phyloP scores from a whole-genome alignment of 1,140 invertebrate genomes.

The Antheraea mylitta region DNA sequence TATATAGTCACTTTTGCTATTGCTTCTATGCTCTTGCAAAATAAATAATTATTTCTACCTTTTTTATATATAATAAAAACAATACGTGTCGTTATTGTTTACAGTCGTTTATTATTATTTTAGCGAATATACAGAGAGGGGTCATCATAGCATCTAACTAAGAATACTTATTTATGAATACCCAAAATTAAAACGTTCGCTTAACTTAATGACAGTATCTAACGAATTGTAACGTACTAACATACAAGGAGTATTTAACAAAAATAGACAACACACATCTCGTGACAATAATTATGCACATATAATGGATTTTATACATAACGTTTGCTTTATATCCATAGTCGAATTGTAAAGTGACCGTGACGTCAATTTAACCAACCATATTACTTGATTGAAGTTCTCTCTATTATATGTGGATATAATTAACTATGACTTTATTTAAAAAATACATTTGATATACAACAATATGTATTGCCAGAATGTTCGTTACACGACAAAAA shows the following conservation, averaged over 20 bases:
- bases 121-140: background rate
- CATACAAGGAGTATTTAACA: background rate
- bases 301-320: conserved; percentile 16
- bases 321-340: conserved; percentile 25
- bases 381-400: conserved; percentile 20
- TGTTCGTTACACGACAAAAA: background rate
- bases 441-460: background rate
- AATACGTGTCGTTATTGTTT: too few species aligned
- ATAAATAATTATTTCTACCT: too few species aligned
- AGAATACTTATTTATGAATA: background rate
- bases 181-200: background rate
- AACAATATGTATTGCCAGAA: background rate
- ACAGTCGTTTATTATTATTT: too few species aligned
- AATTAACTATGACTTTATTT: background rate
- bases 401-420: conserved; percentile 1
- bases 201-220: background rate
- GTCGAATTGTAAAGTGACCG: conserved; percentile 15
- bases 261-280: conserved; percentile 5
- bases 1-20: too few species aligned
- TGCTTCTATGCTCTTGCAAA: too few species aligned
- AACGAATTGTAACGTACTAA: background rate
- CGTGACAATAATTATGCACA: conserved; percentile 21
- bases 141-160: background rate
- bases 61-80: too few species aligned
- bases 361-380: conserved; percentile 25